Base-by-base conservation (phyloP, 2,888 invertebrate genomes). In the Eutolmus rufibarbis region DNA sequence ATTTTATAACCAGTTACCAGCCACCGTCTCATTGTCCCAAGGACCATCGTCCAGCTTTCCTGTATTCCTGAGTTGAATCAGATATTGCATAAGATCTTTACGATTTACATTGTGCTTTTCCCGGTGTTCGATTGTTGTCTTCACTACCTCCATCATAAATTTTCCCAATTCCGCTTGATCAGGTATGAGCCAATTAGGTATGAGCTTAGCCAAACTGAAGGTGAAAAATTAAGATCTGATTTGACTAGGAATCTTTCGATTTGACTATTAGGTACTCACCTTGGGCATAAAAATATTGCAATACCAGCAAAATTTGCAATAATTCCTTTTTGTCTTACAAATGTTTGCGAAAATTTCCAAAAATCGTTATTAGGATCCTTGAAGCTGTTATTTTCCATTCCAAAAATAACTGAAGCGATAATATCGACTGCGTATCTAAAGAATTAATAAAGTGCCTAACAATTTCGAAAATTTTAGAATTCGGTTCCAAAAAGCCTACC, bases 391-490 rank as follows among this genome's bases (percentile, higher is more conserved):
- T 91, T 90, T 88, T 93, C 92, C 79, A 93, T 88, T 5, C 94
- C 94, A 88, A 94, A 94, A 66, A 93, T 92, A 82, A 93, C 91
- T 46, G 92, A 92, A 19, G 92, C 93, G 77, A 94, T 93, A 1
- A 93, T 91, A 88, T 94, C 93, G 40, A 92, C 91, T 12, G 93
- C 91, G 89, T 92, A 94, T 84, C 93, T 93, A 19, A 90, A 90
- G 46, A 89, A 31, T 51, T 81, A 23, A 37, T n/a, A 37, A 19
- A 51, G 3, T 23, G 3, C 12, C 23, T 23, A 7, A 5, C 0
- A 7, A 14, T 76, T 76, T 76, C 14, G 2, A 37, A 28, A n/a
- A 37, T 76, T 16, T 37, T 9, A 19, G 2, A 5, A 34, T 76
- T 7, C 76, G 16, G 5, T 2, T 8, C 5, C 2, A 12, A 12